Evolutionary conservation across 1,140 invertebrate species (phyloP), one percentile per base, ranked within the genome.

Genomic region (Procambarus virginalis): DNA sequence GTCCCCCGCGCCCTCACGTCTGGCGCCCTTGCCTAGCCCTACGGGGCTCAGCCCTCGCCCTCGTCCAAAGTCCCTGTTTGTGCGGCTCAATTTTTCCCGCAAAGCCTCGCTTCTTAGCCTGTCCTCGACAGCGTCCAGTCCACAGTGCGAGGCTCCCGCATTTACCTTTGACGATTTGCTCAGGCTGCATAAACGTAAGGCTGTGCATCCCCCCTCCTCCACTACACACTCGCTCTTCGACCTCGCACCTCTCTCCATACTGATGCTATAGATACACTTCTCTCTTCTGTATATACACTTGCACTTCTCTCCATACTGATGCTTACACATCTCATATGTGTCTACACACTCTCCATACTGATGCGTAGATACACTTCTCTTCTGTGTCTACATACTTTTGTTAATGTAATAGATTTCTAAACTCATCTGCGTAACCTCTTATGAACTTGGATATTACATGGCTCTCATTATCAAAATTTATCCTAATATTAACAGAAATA

Each of bases 91-190:
- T 86, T 96, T 96, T 95, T 96, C 96, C 94, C 95, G 96, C 94
- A 97, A 97, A 96, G 96, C 96, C 93, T 96, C 96, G 92, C 95
- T 96, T 94, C 95, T 96, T 93, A 96, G 96, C 94, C 95, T 96
- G 93, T 95, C 95, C 93, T 93, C 93, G 20, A 93, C 93, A 14
- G 81, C 93, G 81, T 90, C 92, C 88, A 91, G 93, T 92, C 91
- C 93, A 87, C 76, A 92, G 89, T 79, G 92, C 92, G 85, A 92
- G 96, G 94, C 90, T 45, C 90, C 90, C 17, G 96, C 96, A 92
- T 97, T 97, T 95, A 96, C 96, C 95, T 95, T 97, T 94, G 96
- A 97, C 94, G 96, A 97, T 95, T 95, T 97, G 93, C 95, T 97
- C 95, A 96, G 96, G 94, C 96, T 95, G 93, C 95, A 95, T 93